Evolutionary conservation across 2,113 vertebrate genomes (phyloP).

Genomic region (Morphnarchus princeps): DNA sequence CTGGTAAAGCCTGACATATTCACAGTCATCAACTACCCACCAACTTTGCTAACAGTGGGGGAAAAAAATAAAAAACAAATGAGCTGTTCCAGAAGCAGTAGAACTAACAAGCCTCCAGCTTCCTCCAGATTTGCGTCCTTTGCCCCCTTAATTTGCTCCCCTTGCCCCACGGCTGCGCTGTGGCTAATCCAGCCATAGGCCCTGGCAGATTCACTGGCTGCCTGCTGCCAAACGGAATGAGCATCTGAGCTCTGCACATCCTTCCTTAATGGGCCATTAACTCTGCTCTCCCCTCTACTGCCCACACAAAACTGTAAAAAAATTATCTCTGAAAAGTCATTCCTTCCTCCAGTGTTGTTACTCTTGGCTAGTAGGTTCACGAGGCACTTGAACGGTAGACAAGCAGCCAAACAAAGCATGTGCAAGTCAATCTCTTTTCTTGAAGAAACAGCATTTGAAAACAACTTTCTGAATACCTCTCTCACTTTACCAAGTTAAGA

Average conservation of each 20-base stretch:
- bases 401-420: neutral
- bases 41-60: neutral
- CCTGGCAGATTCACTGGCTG: neutral
- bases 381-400: neutral
- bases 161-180: neutral
- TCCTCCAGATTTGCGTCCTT: neutral
- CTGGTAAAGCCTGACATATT: neutral
- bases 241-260: neutral
- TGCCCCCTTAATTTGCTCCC: neutral
- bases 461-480: neutral
- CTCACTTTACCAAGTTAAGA: neutral
- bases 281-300: neutral
- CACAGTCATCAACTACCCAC: neutral
- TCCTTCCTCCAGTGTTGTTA: neutral
- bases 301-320: neutral
- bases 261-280: neutral
- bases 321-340: neutral
- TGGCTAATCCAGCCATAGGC: neutral
- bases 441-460: neutral
- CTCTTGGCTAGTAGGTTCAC: neutral
- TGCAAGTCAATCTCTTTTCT: neutral
- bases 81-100: neutral
- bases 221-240: neutral
- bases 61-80: neutral
- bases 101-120: neutral